These are phyloP conservation scores for Habroteleia sp. DNA, from an alignment of 2,888 invertebrate species.

Conservation along the genomic window DNA sequence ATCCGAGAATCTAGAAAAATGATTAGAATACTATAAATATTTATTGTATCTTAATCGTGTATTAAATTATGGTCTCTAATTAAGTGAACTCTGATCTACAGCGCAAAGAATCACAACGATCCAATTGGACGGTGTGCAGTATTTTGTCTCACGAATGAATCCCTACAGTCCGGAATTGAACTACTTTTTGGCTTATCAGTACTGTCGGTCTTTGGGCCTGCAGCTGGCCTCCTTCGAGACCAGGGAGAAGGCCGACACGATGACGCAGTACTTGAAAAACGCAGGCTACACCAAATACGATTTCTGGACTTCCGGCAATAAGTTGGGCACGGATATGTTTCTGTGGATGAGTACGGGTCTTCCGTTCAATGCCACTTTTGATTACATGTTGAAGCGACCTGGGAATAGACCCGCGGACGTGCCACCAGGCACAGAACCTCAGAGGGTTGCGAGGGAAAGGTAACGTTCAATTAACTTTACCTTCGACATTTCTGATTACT, in stretches of 20 bases:
- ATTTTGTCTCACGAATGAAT: conserved; percentile 93
- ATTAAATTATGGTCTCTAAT: too few relatives aligned
- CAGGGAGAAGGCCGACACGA: conserved; percentile 92
- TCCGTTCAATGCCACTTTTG: conserved; percentile 94
- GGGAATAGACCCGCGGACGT: conserved; percentile 83
- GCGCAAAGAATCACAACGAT: conserved; percentile 94
- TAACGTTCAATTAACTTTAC: conserved; percentile 69
- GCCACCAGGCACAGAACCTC: conserved; percentile 88
- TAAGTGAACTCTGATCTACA: conserved; percentile 80
- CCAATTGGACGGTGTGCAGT: conserved; percentile 91
- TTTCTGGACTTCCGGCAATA: conserved; percentile 95
- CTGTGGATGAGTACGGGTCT: conserved; percentile 94
- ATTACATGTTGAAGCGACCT: conserved; percentile 86
- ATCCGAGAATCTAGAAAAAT: too few relatives aligned
- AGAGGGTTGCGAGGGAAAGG: conserved; percentile 89
- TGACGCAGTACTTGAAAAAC: conserved; percentile 90
- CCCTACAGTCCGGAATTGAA: conserved; percentile 93
- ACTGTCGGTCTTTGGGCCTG: conserved; percentile 92
- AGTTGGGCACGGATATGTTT: conserved; percentile 92
- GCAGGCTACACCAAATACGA: conserved; percentile 92
- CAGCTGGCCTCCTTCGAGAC: conserved; percentile 93
- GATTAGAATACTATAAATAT: too few relatives aligned
- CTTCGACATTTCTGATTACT: conserved; percentile 40
- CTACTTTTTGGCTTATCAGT: conserved; percentile 93
- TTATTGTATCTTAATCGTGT: too few relatives aligned